These are phyloP conservation scores for Schizopygopsis malacanthus DNA, from an alignment of 2,797 vertebrate species.

Conservation along the genomic window DNA sequence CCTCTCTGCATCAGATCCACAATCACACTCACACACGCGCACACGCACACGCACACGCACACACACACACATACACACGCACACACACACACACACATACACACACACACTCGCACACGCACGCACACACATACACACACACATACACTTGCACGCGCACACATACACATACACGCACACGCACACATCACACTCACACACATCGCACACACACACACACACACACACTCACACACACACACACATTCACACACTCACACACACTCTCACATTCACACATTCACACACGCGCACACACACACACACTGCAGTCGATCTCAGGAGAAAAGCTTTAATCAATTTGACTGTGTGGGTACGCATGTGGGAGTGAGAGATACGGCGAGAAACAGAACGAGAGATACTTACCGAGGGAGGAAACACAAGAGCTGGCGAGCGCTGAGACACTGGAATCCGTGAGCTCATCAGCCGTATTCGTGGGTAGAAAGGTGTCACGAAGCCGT, in stretches of 20 bases:
- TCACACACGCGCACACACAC: conserved; percentile 31
- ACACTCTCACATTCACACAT: neutral
- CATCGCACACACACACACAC: too few species aligned
- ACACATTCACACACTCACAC: too few species aligned
- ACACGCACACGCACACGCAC: conserved; percentile 32
- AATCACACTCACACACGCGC: conserved; percentile 7
- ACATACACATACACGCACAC: too few species aligned
- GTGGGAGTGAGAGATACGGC: conserved; percentile 64
- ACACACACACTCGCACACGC: too few species aligned
- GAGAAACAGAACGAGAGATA: conserved; percentile 48
- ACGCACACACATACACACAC: too few species aligned
- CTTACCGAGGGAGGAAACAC: conserved; percentile 24
- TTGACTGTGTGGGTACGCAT: conserved; percentile 73
- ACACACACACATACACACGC: too few species aligned
- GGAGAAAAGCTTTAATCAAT: conserved; percentile 77
- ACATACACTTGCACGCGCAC: too few species aligned
- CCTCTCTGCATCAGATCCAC: conserved; percentile 56
- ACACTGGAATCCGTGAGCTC: conserved; percentile 27
- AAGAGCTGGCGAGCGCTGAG: conserved; percentile 15
- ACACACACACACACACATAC: conserved; percentile 15
- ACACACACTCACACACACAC: too few species aligned
- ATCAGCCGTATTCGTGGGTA: conserved; percentile 32
- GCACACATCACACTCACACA: too few species aligned
- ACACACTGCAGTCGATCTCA: conserved; percentile 61
- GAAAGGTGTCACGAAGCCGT: neutral